Evolutionary conservation across 2,797 vertebrate genomes (phyloP), one percentile per base, ranked within the genome.

Genomic region (Gallinago nigripennis): DNA sequence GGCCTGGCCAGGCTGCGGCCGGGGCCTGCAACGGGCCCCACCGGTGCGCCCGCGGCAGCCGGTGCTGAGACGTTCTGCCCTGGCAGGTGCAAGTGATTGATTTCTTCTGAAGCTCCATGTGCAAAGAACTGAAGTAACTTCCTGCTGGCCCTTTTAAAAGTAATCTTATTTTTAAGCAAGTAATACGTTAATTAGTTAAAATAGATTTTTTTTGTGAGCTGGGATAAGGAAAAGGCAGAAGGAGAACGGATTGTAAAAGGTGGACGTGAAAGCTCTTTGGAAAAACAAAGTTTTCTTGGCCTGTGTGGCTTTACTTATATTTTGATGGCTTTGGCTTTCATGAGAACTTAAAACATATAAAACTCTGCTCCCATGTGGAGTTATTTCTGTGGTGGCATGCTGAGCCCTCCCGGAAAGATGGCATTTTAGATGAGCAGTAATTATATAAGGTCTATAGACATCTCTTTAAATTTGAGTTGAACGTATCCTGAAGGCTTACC

Each of bases 61-160:
- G 20, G 1, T 20, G 45, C 33, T 3, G 41, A 0, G 5, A 21
- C 27, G 35, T 1, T 2, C 54, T 25, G 61, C 51, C 14, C 1
- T 0, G 64, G 28, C 41, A 3, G 37, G 0, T 3, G 4, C 0
- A 3, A 12, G 50, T 2, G 35, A 9, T 11, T 2, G 0, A 0
- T 27, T 4, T 11, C 7, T 20, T 24, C 14, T 6, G 6, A 6
- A 7, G 35, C 73, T 30, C 17, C 16, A 1, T 2, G 3, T n/a
- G 0, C 0, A 19, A 14, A 4, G 27, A 12, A 1, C 9, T 16
- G n/a, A 3, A 3, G 30, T 4, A 20, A 1, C 33, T 6, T 5
- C 11, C 4, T 12, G 0, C 12, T 4, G 4, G 27, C 28, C 0
- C 11, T 30, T 15, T 3, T 1, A 1, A 3, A 11, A 63, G 11